Conservation (phyloP, 1,140 invertebrate genomes). For the Lineus longissimus region DNA sequence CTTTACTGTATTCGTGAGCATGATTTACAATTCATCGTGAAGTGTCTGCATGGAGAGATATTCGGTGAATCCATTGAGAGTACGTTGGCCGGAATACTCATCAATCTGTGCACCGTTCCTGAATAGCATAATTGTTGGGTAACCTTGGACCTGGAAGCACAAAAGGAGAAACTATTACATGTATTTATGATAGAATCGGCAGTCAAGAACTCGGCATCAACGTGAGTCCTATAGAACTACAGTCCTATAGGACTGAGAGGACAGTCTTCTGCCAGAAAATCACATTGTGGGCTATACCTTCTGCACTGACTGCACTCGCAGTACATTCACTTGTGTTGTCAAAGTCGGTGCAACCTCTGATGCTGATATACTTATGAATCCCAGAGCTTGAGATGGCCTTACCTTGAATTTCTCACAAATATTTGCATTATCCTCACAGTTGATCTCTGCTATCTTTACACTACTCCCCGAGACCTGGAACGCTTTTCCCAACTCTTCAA, state of each 20-base stretch:
- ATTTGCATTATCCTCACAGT: constrained; percentile 64
- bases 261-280: too few relatives aligned
- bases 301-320: too few relatives aligned
- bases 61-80: constrained; percentile 64
- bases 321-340: too few relatives aligned
- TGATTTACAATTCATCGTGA: constrained; percentile 61
- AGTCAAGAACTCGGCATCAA: too few relatives aligned
- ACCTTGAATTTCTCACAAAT: constrained; percentile 67
- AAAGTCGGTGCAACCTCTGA: too few relatives aligned
- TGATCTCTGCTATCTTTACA: constrained; percentile 67
- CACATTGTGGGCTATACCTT: too few relatives aligned
- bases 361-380: too few relatives aligned
- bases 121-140: constrained; percentile 77
- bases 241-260: too few relatives aligned
- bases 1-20: too few relatives aligned
- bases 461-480: constrained; percentile 59
- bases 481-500: constrained; percentile 60
- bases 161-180: constrained; percentile 10
- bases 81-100: constrained; percentile 70
- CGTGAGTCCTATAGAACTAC: too few relatives aligned
- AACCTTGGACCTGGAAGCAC: constrained; percentile 63
- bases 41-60: constrained; percentile 61
- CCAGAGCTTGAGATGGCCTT: constrained; percentile 21
- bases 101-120: constrained; percentile 64
- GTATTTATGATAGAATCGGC: too few relatives aligned